Evolutionary conservation across 53 echinoderm and acorn worm species (phyloP).

Genomic region (Mesocentrotus franciscanus): DNA sequence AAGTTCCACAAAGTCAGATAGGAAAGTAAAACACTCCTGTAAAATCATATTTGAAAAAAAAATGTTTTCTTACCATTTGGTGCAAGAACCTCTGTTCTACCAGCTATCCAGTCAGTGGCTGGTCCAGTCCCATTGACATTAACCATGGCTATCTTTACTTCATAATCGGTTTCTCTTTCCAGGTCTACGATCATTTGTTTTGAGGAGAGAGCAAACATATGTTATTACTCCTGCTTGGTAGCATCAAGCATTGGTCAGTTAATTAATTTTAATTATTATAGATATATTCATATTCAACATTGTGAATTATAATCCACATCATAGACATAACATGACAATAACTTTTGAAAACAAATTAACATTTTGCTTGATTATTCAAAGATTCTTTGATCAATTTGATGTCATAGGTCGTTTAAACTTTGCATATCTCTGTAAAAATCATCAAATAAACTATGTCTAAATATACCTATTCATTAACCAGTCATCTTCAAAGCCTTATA

Average conservation of each 20-base stretch:
- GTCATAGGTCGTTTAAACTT: neutral
- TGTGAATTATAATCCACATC: neutral
- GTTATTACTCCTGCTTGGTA: neutral
- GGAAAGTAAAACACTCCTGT: neutral
- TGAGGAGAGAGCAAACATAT: neutral
- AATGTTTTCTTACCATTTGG: slow-evolving; percentile 75
- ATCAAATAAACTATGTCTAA: neutral
- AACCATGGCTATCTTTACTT: slow-evolving; percentile 83
- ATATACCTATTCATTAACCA: neutral
- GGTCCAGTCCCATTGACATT: slow-evolving; percentile 95
- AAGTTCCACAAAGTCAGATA: neutral
- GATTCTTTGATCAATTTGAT: neutral
- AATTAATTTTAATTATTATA: neutral
- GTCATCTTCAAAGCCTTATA: neutral
- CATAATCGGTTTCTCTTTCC: slow-evolving; percentile 82
- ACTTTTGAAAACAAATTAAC: no score
- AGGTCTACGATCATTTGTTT: slow-evolving; percentile 65
- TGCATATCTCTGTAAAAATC: neutral
- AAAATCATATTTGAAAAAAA: neutral
- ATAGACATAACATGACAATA: neutral
- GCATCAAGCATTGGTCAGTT: neutral
- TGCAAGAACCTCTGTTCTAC: slow-evolving; percentile 65
- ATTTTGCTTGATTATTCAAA: neutral
- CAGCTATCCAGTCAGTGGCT: slow-evolving; percentile 82
- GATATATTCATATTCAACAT: neutral